Evolutionary conservation across 2,797 vertebrate species (phyloP).

Genomic region (Netta rufina): DNA sequence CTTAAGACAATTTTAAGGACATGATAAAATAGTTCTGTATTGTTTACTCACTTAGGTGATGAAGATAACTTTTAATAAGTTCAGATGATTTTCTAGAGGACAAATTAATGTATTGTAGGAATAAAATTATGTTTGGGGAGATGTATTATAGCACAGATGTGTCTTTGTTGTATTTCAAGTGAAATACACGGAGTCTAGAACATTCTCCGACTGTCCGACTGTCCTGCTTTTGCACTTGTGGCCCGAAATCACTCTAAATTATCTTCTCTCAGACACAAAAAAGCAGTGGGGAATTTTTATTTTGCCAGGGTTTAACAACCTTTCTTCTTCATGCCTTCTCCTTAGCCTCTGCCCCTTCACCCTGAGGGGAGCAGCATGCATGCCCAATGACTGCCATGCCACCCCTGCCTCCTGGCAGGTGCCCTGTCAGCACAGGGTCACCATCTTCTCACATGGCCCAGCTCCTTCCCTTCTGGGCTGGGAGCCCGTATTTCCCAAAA

Average conservation of each 20-base stretch:
- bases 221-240: neutral
- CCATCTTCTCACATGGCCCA: neutral
- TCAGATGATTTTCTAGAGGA: neutral
- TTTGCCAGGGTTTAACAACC: neutral
- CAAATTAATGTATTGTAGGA: neutral
- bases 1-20: neutral
- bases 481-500: neutral
- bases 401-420: neutral
- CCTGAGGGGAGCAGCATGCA: neutral
- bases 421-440: too few relatives aligned
- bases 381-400: neutral
- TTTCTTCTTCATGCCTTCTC: neutral
- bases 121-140: neutral
- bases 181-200: neutral
- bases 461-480: neutral
- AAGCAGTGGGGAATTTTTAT: neutral
- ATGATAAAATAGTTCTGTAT: neutral
- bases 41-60: neutral
- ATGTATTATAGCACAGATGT: neutral
- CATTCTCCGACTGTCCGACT: neutral
- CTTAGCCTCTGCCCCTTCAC: neutral
- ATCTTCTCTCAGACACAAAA: neutral
- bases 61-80: neutral
- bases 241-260: accelerated
- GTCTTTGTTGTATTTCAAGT: neutral